Conservation (phyloP, 2,888 invertebrate species). For the Bursaphelenchus okinawaensis region DNA sequence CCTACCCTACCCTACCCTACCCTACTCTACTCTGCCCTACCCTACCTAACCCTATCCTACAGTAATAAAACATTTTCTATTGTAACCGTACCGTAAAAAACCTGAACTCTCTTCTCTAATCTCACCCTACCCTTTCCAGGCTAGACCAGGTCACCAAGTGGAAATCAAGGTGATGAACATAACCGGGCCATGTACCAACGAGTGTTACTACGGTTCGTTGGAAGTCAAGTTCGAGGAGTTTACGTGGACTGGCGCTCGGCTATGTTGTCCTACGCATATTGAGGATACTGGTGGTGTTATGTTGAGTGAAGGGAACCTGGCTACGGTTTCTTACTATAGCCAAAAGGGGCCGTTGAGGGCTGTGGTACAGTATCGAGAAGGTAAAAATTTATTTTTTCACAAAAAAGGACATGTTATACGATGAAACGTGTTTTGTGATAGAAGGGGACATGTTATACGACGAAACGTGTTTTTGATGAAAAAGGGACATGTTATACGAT, state of each 20-base stretch:
- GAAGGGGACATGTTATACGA: too few relatives aligned
- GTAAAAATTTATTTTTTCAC: conserved; percentile 4
- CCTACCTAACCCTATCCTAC: too few relatives aligned
- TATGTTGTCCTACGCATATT: conserved; percentile 21
- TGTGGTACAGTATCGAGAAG: conserved; percentile 12
- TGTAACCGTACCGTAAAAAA: too few relatives aligned
- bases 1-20: too few relatives aligned
- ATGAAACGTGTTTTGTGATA: too few relatives aligned
- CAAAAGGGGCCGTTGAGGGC: conserved; percentile 19
- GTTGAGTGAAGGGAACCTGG: conserved; percentile 8
- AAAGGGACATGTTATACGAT: too few relatives aligned
- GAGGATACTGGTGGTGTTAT: conserved; percentile 16
- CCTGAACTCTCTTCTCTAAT: too few relatives aligned
- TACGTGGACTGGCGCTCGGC: conserved; percentile 6
- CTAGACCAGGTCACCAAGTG: conserved; percentile 2
- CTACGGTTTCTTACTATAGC: conserved; percentile 18
- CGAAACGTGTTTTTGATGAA: too few relatives aligned
- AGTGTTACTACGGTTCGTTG: conserved; percentile 18
- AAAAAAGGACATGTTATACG: too few relatives aligned
- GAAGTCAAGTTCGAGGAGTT: conserved; percentile 26
- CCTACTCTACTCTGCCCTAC: too few relatives aligned
- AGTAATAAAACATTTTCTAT: too few relatives aligned
- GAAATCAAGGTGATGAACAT: conserved; percentile 13
- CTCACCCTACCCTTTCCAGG: too few relatives aligned
- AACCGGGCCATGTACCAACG: conserved; percentile 17